Evolutionary conservation across 2,888 invertebrate species (phyloP), one percentile per base, ranked within the genome.

Genomic region (Xestia sexstrigata): DNA sequence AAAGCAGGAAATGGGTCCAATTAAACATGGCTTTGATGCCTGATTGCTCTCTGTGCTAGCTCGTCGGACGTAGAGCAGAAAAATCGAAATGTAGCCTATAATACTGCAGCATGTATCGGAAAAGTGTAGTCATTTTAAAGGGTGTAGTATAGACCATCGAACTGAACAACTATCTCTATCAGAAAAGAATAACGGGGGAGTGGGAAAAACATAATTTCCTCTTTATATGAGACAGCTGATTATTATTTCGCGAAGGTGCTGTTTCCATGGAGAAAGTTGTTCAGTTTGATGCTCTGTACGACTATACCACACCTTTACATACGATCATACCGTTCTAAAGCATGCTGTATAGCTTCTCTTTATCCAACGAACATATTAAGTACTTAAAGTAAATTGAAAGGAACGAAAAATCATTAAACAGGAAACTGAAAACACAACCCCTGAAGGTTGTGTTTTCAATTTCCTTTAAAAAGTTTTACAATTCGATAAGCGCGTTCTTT

Each of bases 1-100:
- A 79, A 85, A 89, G 85, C 88, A 88, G 95, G 95, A 95, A 95
- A 95, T 95, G 88, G 91, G 87, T 88, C 91, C 94, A 93, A 95
- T 95, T 93, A 88, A 79, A 70, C 60, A 91, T 90, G 86, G 89
- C 89, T 90, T 90, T 87, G 90, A 90, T 86, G 88, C 88, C 84
- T 85, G 86, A 83, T 88, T 87, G 79, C 79, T 68, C 77, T 47
- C 75, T 79, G 70, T 74, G 62, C 73, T 74, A 60, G 62, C 63
- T 52, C 47, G 52, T 30, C 11, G n/a, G 45, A 30, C 23, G 39
- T 42, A 35, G 15, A 39, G 47, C 15, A 45, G 3, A 35, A 65
- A 55, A 70, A 35, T 6, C 13, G 70, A 11, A 42, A 42, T 2
- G 39, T 26, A 26, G 47, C 15, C 17, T 68, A 45, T 15, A 73